Evolutionary conservation across 2,888 invertebrate species (phyloP), one percentile per base, ranked within the genome.

Genomic region (Metacarcinus magister): DNA sequence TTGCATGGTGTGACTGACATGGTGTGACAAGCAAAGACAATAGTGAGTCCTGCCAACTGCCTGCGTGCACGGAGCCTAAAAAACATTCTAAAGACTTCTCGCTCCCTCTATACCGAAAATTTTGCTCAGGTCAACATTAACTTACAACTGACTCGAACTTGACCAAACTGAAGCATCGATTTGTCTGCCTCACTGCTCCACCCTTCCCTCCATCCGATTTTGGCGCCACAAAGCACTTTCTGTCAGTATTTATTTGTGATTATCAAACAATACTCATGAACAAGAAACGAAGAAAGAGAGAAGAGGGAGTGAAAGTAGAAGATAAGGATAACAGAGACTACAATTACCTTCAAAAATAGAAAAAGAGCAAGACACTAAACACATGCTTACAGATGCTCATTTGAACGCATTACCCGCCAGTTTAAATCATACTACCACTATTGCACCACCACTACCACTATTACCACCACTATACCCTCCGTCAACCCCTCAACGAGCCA

Each of bases 401-500:
- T 28, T 82, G 82, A 82, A 82, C 32, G 32, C 13, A 13, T 32
- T 32, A 82, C 32, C 82, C 8, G 32, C 10, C 19, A 5, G 23
- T 75, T 87, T 87, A 39, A 39, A 16, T 39, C 2, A 0, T 60
- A 75, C 87, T 87, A 4, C 32, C 8, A 87, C 87, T 8, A 87
- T 39, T n/a, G n/a, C 87, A 87, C 39, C 87, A 87, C 87, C 87
- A 87, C 87, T 39, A 87, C 39, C 75, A 75, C 75, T 23, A 75
- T n/a, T n/a, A 32, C 8, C 39, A 87, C 13, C 82, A 75, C 28
- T 75, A 28, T 1, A 19, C 32, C 87, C 39, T 39, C 39, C 87
- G 13, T n/a, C 39, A 67, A 67, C 67, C 67, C 4, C 13, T 39
- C 16, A 13, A 0, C 32, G 16, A 19, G 32, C 32, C 39, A 10